A percentile compares a stretch with the other conserved stretches of the same genome.
These are phyloP conservation scores for Drosophila prolongata DNA, from an alignment of 2,888 invertebrate genomes.

Conservation along the genomic window DNA sequence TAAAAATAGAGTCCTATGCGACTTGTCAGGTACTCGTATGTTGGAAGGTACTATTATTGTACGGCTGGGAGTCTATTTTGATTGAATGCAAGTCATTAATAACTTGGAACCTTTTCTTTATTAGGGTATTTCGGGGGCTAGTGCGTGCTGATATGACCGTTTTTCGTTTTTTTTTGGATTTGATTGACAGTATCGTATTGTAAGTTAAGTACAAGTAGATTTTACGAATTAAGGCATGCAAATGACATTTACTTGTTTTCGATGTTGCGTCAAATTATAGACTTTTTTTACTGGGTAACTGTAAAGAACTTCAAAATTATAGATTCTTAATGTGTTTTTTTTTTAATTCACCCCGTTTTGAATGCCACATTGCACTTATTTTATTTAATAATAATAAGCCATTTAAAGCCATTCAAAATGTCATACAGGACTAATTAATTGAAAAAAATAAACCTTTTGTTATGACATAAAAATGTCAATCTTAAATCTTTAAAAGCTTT, in stretches of 20 bases:
- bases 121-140: conserved; percentile 6
- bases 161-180: conserved; percentile 6
- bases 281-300: background rate
- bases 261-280: background rate
- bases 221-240: conserved; percentile 3
- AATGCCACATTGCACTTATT: no score
- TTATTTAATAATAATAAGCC: no score
- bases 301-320: no score
- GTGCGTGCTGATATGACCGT: conserved; percentile 13
- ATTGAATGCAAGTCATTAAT: conserved; percentile 46
- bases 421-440: no score
- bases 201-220: background rate
- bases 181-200: conserved; percentile 14
- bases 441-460: no score
- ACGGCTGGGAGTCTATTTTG: conserved; percentile 44
- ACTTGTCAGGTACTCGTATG: conserved; percentile 21
- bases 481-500: no score
- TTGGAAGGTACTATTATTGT: conserved; percentile 48
- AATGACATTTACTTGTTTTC: conserved; percentile 19
- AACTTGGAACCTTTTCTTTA: conserved; percentile 1
- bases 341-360: no score
- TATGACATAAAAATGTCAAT: no score
- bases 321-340: no score
- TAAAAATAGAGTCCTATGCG: conserved; percentile 46
- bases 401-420: no score